Conservation (phyloP, 2,888 invertebrate genomes). For the Tenthredo mesomela region DNA sequence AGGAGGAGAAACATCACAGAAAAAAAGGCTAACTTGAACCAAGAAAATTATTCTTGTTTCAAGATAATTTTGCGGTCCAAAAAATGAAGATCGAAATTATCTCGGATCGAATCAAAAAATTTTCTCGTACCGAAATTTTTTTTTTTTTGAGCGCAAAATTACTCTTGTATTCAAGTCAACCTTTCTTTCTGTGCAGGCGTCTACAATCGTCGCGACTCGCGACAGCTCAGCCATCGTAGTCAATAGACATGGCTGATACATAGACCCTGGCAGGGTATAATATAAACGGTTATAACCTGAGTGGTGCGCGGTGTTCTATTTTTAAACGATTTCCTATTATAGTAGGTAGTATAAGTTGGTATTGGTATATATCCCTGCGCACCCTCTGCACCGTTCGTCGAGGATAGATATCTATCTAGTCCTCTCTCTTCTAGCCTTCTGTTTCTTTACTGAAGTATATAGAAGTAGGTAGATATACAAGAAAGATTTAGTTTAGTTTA, state of each 20-base stretch:
- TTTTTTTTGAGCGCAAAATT: too few relatives aligned
- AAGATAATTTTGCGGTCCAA: too few relatives aligned
- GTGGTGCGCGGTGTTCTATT: constrained; percentile 65
- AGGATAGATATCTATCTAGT: constrained; percentile 70
- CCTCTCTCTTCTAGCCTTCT: constrained; percentile 67
- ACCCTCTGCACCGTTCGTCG: constrained; percentile 54
- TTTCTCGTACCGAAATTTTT: too few relatives aligned
- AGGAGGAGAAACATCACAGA: too few relatives aligned
- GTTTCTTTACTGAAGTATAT: constrained; percentile 67
- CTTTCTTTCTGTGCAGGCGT: too few relatives aligned
- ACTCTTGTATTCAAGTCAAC: too few relatives aligned
- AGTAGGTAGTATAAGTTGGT: background rate
- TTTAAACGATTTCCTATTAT: constrained; percentile 75
- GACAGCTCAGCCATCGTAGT: background rate
- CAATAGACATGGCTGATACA: background rate
- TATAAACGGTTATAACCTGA: background rate
- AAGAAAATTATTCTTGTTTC: too few relatives aligned
- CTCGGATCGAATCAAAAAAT: too few relatives aligned
- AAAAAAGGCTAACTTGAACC: too few relatives aligned
- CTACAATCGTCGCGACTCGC: background rate
- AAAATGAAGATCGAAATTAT: too few relatives aligned
- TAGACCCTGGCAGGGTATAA: background rate
- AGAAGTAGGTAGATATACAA: too few relatives aligned
- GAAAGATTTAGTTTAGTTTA: constrained; percentile 49
- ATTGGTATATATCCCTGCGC: constrained; percentile 66